Evolutionary conservation across 2,113 vertebrate species (phyloP).

Genomic region (Uropsilus gracilis): DNA sequence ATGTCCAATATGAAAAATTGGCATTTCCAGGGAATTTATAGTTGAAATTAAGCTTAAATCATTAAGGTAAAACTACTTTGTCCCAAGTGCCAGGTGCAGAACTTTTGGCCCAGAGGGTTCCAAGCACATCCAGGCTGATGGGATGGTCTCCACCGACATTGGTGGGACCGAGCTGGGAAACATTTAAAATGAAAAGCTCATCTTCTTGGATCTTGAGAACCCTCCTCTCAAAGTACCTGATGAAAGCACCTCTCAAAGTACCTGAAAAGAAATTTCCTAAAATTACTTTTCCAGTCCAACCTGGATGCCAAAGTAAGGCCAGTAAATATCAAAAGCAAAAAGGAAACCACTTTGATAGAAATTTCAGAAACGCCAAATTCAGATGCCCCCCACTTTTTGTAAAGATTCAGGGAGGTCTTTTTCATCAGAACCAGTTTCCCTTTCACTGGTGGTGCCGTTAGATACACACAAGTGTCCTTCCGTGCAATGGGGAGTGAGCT

Average conservation of each 20-base stretch:
- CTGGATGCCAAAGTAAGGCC: background rate
- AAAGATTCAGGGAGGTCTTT: background rate
- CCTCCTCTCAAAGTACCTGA: background rate
- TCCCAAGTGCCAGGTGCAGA: background rate
- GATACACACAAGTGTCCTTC: constrained; percentile 40
- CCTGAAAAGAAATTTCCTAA: background rate
- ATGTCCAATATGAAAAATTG: background rate
- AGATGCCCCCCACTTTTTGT: background rate
- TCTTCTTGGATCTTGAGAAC: background rate
- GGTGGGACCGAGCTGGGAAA: background rate
- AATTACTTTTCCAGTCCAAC: background rate
- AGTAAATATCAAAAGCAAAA: background rate
- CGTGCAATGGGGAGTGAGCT: constrained; percentile 18
- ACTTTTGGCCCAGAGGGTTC: rapidly evolving
- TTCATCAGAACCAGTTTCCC: background rate
- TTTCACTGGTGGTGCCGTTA: background rate
- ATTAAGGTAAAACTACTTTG: background rate
- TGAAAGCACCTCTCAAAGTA: background rate
- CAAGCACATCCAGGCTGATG: background rate
- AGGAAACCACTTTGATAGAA: background rate
- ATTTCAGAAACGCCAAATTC: background rate
- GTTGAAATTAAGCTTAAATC: background rate
- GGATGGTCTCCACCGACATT: rapidly evolving
- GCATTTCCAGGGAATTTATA: background rate
- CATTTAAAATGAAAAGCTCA: background rate